Conservation (phyloP, 2,113 vertebrate species). For the Amphilophus citrinellus region DNA sequence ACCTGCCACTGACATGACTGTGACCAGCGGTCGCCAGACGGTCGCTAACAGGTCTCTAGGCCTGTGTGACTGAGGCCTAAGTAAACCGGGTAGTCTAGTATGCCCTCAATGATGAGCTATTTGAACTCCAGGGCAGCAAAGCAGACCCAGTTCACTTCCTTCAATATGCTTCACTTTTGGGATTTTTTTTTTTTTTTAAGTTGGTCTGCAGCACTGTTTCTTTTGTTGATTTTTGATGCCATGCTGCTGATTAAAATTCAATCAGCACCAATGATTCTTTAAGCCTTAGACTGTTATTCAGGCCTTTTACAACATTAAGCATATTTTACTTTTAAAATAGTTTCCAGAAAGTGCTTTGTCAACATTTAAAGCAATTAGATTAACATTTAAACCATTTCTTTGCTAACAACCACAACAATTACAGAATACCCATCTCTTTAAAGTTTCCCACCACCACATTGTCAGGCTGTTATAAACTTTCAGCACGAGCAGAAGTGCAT, state of each 20-base stretch:
- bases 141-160: no score
- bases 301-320: background rate
- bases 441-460: conserved; percentile 17
- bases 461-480: conserved; percentile 49
- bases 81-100: background rate
- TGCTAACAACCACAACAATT: conserved; percentile 36
- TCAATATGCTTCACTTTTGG: no score
- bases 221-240: background rate
- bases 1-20: no score
- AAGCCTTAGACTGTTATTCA: background rate
- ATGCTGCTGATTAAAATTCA: background rate
- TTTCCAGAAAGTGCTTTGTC: conserved; percentile 39
- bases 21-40: no score
- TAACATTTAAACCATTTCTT: conserved; percentile 29
- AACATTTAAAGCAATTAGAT: conserved; percentile 56
- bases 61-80: background rate
- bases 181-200: no score
- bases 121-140: background rate
- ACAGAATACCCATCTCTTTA: conserved; percentile 28
- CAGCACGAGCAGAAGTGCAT: conserved; percentile 35
- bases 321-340: conserved; percentile 32
- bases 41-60: background rate
- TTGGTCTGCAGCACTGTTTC: no score
- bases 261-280: background rate
- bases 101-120: background rate